Conservation (phyloP, 1,140 invertebrate species). For the Heliconius melpomene region DNA sequence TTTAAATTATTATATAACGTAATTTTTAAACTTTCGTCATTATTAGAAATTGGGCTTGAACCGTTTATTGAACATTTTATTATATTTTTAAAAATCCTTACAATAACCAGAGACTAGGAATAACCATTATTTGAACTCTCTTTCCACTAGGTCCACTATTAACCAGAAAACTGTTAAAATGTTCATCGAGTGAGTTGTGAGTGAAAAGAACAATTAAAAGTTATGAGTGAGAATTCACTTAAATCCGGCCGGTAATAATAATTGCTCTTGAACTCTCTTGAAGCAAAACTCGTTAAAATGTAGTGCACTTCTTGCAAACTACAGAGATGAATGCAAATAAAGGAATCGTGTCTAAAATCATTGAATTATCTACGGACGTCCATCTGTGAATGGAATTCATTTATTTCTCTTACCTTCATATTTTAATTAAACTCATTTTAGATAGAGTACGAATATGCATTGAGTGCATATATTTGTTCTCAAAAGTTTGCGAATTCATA, state of each 20-base stretch:
- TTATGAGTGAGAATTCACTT: slow-evolving; percentile 47
- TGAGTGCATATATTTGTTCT: not conserved
- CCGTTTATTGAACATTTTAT: too few species aligned
- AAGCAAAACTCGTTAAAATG: slow-evolving; percentile 63
- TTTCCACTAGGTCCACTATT: not conserved
- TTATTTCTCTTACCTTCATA: not conserved
- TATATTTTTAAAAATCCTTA: too few species aligned
- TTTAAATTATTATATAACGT: too few species aligned
- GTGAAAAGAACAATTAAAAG: slow-evolving; percentile 51
- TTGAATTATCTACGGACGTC: slow-evolving; percentile 12
- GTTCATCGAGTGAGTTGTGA: not conserved
- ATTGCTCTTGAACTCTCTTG: slow-evolving; percentile 47
- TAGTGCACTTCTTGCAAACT: slow-evolving; percentile 47
- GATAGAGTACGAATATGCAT: not conserved
- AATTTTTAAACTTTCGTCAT: too few species aligned
- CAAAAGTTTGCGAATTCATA: too few species aligned
- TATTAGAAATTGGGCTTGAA: too few species aligned
- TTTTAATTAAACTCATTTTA: not conserved
- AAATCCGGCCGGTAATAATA: slow-evolving; percentile 47
- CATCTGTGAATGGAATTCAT: not conserved
- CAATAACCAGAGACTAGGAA: not conserved
- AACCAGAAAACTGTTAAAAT: not conserved
- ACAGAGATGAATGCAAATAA: slow-evolving; percentile 30
- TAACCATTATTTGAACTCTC: not conserved
- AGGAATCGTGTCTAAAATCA: slow-evolving; percentile 19